phyloP scores from a whole-genome alignment of 2,113 vertebrate genomes.

The Origma solitaria region DNA sequence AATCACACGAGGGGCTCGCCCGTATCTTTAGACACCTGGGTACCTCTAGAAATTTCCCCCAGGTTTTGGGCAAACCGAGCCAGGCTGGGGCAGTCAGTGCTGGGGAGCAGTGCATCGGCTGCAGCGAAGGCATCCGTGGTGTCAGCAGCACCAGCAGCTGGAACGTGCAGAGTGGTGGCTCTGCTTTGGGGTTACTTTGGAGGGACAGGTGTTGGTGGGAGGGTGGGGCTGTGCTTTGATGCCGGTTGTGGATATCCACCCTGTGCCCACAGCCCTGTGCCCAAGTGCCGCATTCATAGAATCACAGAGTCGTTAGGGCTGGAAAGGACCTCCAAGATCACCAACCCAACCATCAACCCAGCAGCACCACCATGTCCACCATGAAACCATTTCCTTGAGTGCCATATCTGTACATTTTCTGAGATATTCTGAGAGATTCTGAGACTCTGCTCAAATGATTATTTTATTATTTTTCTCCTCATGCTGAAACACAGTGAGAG shows the following conservation, averaged over 20 bases:
- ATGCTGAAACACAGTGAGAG: background rate
- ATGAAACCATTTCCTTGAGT: background rate
- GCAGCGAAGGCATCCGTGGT: background rate
- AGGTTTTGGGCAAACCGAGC: background rate
- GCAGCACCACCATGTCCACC: background rate
- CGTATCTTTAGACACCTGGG: fast-evolving
- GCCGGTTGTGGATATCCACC: background rate
- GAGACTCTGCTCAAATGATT: background rate
- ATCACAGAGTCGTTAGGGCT: background rate
- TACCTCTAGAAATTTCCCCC: background rate
- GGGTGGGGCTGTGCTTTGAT: fast-evolving
- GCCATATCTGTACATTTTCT: background rate
- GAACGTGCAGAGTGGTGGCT: fast-evolving
- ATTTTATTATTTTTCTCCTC: background rate
- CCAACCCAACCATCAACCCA: background rate
- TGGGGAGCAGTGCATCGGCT: too few relatives aligned
- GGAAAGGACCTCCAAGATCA: background rate
- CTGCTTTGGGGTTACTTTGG: fast-evolving
- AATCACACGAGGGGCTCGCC: fast-evolving
- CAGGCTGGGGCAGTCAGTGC: background rate
- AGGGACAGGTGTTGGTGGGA: background rate
- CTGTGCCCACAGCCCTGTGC: background rate
- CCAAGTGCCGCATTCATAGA: background rate
- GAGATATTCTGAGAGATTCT: background rate
- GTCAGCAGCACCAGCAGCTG: background rate